Base-by-base conservation (phyloP, 1,140 invertebrate genomes). In the Tetraneura akinire region DNA sequence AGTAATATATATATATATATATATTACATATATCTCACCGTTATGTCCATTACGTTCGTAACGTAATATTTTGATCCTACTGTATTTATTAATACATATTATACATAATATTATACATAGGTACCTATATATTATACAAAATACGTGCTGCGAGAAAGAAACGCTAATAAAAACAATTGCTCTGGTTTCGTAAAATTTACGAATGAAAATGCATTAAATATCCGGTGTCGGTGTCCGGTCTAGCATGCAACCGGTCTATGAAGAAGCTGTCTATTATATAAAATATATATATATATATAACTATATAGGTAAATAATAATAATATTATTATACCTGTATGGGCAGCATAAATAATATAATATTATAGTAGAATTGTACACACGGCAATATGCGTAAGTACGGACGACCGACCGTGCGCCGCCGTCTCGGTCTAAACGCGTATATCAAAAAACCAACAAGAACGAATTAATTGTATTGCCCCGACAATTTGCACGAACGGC, bases 381-480 rank as follows among this genome's bases (percentile, higher is more conserved):
- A 53, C 10, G 14, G 14, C 14, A n/a, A 14, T n/a, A 6, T 53
- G 51, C 16, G n/a, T 14, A 4, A 13, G 51, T 14, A 13, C 11
- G 1, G 10, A 4, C 45, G 13, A 47, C 45, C 45, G 45, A 11
- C 45, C 45, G 13, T 10, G 45, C 45, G 11, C 45, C 4, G 4
- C 32, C 8, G 32, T 37, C 3, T 4, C 8, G 32, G 32, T 8
- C 3, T 37, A 37, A 37, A n/a, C n/a, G n/a, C 32, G 32, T 37
- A 37, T 37, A 4, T 37, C 32, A 14, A 42, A 57, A 62, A 76
- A 57, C 55, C 37, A 4, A 32, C 73, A 5, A 45, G 55, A 78
- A 78, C 74, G 74, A 78, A 78, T 78, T 78, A 78, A 78, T 78
- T 78, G 74, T 42, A 21, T n/a, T 74, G 5, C 47, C 5, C 47